Percentiles rank a stretch among this genome's conserved stretches.
Conservation (phyloP, 1,140 invertebrate species). For the Heliconius melpomene region DNA sequence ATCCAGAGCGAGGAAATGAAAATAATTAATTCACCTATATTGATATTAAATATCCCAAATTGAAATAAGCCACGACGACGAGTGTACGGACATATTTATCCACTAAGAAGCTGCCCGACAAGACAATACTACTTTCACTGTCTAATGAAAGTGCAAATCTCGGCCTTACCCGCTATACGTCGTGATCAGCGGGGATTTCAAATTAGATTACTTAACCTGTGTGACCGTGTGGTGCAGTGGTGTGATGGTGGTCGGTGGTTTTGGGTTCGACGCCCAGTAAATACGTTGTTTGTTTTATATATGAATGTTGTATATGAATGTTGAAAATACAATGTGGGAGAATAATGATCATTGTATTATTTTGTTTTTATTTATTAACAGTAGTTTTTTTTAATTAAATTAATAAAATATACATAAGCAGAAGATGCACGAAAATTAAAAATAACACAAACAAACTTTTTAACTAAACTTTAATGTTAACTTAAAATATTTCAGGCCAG, state of each 20-base stretch:
- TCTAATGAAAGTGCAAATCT: slow-evolving; percentile 18
- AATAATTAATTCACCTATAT: not conserved
- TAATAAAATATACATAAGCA: no score
- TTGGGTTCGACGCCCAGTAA: not conserved
- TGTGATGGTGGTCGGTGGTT: not conserved
- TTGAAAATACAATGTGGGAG: no score
- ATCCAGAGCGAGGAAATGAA: not conserved
- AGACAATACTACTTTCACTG: slow-evolving; percentile 17
- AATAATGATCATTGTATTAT: no score
- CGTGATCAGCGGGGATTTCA: slow-evolving; percentile 8
- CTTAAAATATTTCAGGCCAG: no score
- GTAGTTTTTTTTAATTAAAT: no score
- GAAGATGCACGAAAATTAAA: no score
- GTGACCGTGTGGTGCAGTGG: not conserved
- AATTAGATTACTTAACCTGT: not conserved
- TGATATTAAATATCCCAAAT: not conserved
- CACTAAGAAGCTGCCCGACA: slow-evolving; percentile 9
- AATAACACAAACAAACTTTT: no score
- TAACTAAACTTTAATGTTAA: no score
- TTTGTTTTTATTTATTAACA: no score
- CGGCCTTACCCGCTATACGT: slow-evolving; percentile 3
- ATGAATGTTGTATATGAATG: no score
- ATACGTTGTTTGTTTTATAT: no score
- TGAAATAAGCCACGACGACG: not conserved
- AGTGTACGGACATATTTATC: not conserved